phyloP scores from a whole-genome alignment of 2,888 invertebrate species.

The Erebia ligea region DNA sequence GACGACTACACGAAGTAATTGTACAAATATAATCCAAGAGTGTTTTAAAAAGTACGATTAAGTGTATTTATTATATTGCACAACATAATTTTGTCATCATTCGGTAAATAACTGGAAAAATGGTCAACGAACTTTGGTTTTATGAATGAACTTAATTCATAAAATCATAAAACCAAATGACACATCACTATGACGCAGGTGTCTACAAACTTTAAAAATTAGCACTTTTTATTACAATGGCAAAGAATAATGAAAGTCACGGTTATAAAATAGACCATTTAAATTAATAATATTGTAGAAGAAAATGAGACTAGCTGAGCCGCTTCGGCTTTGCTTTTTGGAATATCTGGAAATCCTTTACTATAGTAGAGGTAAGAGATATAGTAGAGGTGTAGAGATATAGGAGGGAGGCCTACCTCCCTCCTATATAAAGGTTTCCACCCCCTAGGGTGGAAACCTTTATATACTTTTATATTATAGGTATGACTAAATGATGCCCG shows the following conservation, averaged over 20 bases:
- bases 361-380: too few relatives aligned
- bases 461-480: too few relatives aligned
- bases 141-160: too few relatives aligned
- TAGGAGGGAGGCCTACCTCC: too few relatives aligned
- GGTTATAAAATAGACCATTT: too few relatives aligned
- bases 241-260: not conserved
- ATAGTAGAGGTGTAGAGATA: too few relatives aligned
- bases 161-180: slow-evolving; percentile 6
- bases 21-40: not conserved
- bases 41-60: not conserved
- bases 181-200: not conserved
- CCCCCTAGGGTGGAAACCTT: too few relatives aligned
- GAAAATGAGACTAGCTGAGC: too few relatives aligned
- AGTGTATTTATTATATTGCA: not conserved
- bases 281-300: too few relatives aligned
- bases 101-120: slow-evolving; percentile 8
- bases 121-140: slow-evolving; percentile 15
- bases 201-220: not conserved
- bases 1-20: not conserved
- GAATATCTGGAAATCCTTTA: not conserved
- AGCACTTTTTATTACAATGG: not conserved
- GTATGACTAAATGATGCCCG: too few relatives aligned
- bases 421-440: too few relatives aligned
- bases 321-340: not conserved
- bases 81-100: not conserved